Percentiles rank a stretch among this genome's conserved stretches.
Evolutionary conservation across 2,113 vertebrate genomes (phyloP).

Genomic region (Pachyramphus minor): DNA sequence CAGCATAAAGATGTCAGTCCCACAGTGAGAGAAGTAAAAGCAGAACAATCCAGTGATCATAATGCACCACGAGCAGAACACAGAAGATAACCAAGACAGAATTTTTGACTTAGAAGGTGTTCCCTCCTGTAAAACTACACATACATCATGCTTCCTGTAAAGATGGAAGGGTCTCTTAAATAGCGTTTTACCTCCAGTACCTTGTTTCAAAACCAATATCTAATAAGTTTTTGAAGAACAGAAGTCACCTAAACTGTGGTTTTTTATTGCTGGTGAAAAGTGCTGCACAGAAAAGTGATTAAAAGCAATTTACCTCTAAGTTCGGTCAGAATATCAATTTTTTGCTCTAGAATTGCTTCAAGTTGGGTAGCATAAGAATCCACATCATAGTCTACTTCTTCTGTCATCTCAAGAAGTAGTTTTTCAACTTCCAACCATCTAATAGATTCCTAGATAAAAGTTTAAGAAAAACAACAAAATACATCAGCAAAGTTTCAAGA

Average conservation of each 20-base stretch:
- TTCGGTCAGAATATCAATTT: constrained; percentile 94
- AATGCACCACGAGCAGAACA: background rate
- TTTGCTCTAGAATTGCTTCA: constrained; percentile 95
- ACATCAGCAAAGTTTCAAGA: background rate
- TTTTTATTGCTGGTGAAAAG: background rate
- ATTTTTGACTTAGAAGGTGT: background rate
- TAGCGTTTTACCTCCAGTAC: background rate
- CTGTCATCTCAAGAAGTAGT: constrained; percentile 93
- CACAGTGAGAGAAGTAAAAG: background rate
- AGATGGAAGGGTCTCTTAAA: background rate
- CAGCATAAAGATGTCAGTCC: background rate
- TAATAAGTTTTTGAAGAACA: background rate
- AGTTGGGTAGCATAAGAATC: constrained; percentile 94
- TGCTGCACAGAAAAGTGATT: background rate
- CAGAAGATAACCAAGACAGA: background rate
- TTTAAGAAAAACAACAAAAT: background rate
- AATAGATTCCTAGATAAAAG: constrained; percentile 86
- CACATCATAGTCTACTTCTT: constrained; percentile 98
- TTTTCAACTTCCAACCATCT: constrained; percentile 97
- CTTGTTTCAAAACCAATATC: background rate
- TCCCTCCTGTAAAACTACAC: background rate
- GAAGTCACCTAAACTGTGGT: background rate
- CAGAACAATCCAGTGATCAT: background rate
- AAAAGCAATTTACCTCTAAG: constrained; percentile 82
- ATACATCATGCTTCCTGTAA: background rate